phyloP scores from a whole-genome alignment of 2,888 invertebrate genomes.

The Acleris literana region DNA sequence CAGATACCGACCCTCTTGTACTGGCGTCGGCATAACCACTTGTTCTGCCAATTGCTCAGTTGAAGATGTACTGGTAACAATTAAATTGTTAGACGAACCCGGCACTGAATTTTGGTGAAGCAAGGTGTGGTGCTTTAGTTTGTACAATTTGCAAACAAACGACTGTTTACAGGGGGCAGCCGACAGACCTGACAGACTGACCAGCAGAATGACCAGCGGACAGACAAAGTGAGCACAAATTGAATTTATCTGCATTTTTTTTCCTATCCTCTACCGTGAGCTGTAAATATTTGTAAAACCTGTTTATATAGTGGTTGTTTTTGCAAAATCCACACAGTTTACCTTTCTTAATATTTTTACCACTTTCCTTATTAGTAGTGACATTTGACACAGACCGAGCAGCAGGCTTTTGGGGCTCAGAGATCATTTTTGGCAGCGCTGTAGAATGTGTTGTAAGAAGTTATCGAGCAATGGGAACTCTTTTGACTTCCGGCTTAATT shows the following conservation, averaged over 20 bases:
- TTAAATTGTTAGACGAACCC: conserved; percentile 8
- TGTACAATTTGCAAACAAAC: conserved; percentile 16
- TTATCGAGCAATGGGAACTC: background rate
- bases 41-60: background rate
- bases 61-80: background rate
- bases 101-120: conserved; percentile 9
- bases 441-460: conserved; percentile 1
- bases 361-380: background rate
- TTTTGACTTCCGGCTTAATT: conserved; percentile 3
- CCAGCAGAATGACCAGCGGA: background rate
- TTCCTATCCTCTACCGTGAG: conserved; percentile 6
- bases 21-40: background rate
- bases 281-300: conserved; percentile 22
- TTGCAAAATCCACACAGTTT: conserved; percentile 17
- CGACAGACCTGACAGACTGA: no score
- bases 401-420: background rate
- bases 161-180: background rate
- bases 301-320: conserved; percentile 11
- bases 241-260: background rate
- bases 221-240: conserved; percentile 8
- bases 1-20: background rate
- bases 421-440: conserved; percentile 14
- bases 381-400: background rate
- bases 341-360: conserved; percentile 2
- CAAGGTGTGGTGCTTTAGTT: conserved; percentile 15